Percentiles rank a stretch among this genome's conserved stretches.
Evolutionary conservation across 1,140 invertebrate species (phyloP).

Genomic region (Lepidurus arcticus): DNA sequence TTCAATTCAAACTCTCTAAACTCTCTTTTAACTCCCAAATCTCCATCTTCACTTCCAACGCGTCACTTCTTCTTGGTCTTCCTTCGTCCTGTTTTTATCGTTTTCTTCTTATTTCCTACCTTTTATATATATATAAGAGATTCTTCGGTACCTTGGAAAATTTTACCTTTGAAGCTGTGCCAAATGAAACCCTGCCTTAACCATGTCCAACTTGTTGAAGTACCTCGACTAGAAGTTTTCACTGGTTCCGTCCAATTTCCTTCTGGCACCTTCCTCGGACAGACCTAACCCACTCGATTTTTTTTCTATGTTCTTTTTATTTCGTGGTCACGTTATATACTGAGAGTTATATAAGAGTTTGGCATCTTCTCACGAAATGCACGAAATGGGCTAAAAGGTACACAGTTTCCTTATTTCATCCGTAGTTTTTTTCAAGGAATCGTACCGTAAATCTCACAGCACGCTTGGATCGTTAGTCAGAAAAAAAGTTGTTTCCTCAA

Average conservation of each 20-base stretch:
- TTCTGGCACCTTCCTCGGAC: background rate
- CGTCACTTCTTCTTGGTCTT: too few species aligned
- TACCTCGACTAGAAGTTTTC: background rate
- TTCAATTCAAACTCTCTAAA: background rate
- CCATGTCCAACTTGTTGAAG: slow-evolving; percentile 10
- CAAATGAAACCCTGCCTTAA: slow-evolving; percentile 15
- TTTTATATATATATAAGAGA: background rate
- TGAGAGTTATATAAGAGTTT: background rate
- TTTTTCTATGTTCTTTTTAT: background rate
- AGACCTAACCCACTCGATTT: background rate
- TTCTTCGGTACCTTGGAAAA: background rate
- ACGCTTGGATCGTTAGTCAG: background rate
- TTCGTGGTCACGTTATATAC: background rate
- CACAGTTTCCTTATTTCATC: background rate
- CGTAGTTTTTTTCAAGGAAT: background rate
- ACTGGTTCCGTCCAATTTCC: background rate
- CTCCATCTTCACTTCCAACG: too few species aligned
- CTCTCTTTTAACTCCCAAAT: background rate
- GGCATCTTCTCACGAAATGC: background rate
- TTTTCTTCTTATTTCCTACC: too few species aligned
- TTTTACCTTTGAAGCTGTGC: background rate
- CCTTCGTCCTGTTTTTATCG: too few species aligned
- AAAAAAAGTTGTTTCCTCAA: background rate
- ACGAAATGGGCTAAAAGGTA: too few species aligned
- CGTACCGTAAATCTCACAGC: slow-evolving; percentile 6